Base-by-base conservation (phyloP, 2,888 invertebrate genomes). In the Eilema sororculum region DNA sequence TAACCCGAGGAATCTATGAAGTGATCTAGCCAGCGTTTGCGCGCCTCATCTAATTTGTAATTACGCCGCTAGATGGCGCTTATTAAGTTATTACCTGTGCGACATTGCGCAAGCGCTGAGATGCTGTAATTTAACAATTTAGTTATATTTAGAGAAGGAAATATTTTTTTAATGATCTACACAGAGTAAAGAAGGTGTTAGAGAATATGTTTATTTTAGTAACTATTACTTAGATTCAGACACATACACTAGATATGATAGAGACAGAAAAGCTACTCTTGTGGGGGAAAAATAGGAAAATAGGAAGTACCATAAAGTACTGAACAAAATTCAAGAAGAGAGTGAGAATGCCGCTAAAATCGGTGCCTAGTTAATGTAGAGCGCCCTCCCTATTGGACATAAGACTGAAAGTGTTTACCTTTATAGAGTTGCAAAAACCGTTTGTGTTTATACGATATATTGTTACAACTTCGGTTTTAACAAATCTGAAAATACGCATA, bases 41-140 rank as follows among this genome's bases (percentile, higher is more conserved):
- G 83, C 74, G 73, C 83, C 84, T 79, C 82, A 70, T 89, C 87
- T 90, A 90, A 90, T 90, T 90, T 90, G 90, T 90, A 89, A 90
- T 90, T 89, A 89, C 82, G 77, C 67, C 79, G 70, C 72, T 69
- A 79, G 79, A 80, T 79, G 84, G 65, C 75, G 72, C 77, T 86
- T 88, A 89, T 89, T 89, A 89, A 87, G 86, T 88, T 88, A 89
- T 89, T 87, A 84, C 78, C 59, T 63, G 62, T 73, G 76, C 78
- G 78, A 81, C 78, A 79, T 74, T 71, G 77, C 76, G 75, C 78
- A 61, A 65, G 82, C 80, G 72, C 57, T 28, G 67, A 66, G 37
- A 24, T 33, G 58, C 59, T 66, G 30, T 69, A 65, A 64, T 67
- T 67, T 65, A 70, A 72, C 57, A 57, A 46, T 74, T 70, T 77